These are phyloP conservation scores for Umimayanthus chanpuru DNA, from an alignment of 92 coral and sea anemone genomes.

Conservation along the genomic window DNA sequence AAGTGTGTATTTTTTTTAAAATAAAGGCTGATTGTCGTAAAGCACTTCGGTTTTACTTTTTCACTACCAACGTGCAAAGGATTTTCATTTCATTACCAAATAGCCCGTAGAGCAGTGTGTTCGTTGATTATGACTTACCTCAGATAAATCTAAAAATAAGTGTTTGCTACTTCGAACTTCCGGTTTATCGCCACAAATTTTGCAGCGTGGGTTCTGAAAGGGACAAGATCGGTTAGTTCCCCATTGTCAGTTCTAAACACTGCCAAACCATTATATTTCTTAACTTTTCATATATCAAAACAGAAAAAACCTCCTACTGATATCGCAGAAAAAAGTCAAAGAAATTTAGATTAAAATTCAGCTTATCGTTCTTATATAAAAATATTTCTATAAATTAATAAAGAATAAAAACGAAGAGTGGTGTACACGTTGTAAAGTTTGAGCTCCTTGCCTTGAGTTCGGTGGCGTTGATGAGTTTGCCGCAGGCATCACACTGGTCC, in stretches of 20 bases:
- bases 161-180: slow-evolving; percentile 55
- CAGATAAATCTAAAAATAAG: slow-evolving; percentile 58
- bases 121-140: slow-evolving; percentile 41
- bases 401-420: too few relatives aligned
- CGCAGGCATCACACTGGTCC: slow-evolving; percentile 98
- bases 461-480: slow-evolving; percentile 92
- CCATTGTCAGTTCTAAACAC: not conserved
- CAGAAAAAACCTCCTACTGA: too few relatives aligned
- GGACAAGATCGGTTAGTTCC: not conserved
- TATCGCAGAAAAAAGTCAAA: not conserved
- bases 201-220: slow-evolving; percentile 58
- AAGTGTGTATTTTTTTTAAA: too few relatives aligned
- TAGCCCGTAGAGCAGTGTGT: too few relatives aligned
- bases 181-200: slow-evolving; percentile 53
- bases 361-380: too few relatives aligned
- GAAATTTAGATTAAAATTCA: too few relatives aligned
- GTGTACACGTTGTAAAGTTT: not conserved
- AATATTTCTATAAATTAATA: too few relatives aligned
- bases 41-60: too few relatives aligned
- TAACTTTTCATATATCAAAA: too few relatives aligned
- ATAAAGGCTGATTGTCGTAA: too few relatives aligned
- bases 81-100: too few relatives aligned
- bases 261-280: not conserved
- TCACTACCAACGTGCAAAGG: too few relatives aligned
- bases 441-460: slow-evolving; percentile 77